Percentiles rank a stretch among this genome's conserved stretches.
Evolutionary conservation across 2,113 vertebrate genomes (phyloP).

Genomic region (Laterallus jamaicensis): DNA sequence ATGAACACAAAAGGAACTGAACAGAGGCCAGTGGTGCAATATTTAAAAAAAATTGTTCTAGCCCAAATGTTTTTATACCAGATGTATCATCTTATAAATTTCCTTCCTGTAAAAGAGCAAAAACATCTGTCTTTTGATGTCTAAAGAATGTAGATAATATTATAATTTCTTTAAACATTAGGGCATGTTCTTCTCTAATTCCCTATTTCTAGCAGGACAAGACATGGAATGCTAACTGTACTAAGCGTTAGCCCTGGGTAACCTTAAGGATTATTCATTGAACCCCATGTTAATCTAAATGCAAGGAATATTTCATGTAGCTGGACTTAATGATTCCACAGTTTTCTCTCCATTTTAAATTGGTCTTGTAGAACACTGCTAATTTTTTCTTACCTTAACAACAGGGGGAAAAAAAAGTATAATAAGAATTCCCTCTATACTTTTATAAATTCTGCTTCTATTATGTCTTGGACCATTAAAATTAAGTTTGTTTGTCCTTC

Average conservation of each 20-base stretch:
- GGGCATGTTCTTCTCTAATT: not conserved
- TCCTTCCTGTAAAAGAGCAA: not conserved
- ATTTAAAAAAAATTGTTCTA: not conserved
- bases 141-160: not conserved
- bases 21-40: conserved; percentile 66
- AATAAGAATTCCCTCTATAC: not conserved
- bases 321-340: not conserved
- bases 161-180: not conserved
- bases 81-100: not conserved
- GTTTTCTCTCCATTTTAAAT: not conserved
- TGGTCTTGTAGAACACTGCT: not conserved
- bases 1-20: conserved; percentile 75
- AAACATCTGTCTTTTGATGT: not conserved
- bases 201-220: not conserved
- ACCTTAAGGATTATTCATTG: not conserved
- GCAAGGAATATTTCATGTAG: not conserved
- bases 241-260: not conserved
- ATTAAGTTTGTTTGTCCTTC: not conserved
- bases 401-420: not conserved
- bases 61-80: not conserved
- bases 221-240: not conserved
- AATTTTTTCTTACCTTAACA: not conserved
- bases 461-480: not conserved
- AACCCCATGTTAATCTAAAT: not conserved
- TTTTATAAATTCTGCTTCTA: not conserved